Percentiles rank a stretch among this genome's conserved stretches.
phyloP scores from a whole-genome alignment of 2,113 vertebrate species.

The Motacilla tschutschensis region DNA sequence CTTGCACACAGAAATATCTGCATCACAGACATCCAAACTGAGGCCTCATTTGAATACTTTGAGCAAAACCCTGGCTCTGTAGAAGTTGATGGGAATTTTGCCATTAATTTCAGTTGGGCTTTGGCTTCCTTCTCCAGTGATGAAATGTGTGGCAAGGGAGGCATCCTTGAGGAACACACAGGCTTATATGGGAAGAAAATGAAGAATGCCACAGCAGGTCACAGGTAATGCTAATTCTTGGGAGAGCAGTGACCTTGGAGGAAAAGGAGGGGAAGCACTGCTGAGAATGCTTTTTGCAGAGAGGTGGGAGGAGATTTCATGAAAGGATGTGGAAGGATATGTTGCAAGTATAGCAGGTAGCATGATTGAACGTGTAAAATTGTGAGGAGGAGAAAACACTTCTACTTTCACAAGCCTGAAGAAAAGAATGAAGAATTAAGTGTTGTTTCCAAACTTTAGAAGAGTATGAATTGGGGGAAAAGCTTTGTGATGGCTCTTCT shows the following conservation, averaged over 20 bases:
- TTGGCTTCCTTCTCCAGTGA: background rate
- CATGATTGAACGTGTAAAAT: slow-evolving; percentile 46
- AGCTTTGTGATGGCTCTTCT: slow-evolving; percentile 26
- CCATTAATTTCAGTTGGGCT: slow-evolving; percentile 17
- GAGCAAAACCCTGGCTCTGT: slow-evolving; percentile 12
- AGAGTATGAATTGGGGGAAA: background rate
- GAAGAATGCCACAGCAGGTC: background rate
- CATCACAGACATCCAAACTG: slow-evolving; percentile 13
- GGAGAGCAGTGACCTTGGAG: background rate
- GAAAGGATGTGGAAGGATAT: slow-evolving; percentile 7
- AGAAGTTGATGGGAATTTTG: slow-evolving; percentile 24
- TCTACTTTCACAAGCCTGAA: slow-evolving; percentile 32
- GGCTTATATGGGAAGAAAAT: background rate
- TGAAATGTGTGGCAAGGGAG: background rate
- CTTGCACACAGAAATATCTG: slow-evolving; percentile 39
- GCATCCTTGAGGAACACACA: background rate
- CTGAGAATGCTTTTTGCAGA: background rate
- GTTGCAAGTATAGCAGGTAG: slow-evolving; percentile 30
- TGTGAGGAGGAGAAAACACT: slow-evolving; percentile 8
- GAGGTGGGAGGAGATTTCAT: slow-evolving; percentile 2
- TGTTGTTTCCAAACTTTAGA: background rate
- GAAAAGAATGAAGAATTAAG: slow-evolving; percentile 18
- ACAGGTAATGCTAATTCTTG: accelerated
- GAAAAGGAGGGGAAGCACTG: background rate
- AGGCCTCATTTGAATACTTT: slow-evolving; percentile 50